Evolutionary conservation across 35 echinoderm and acorn worm species (phyloP), one percentile per base, ranked within the genome.

Genomic region (Chiridota heheva): DNA sequence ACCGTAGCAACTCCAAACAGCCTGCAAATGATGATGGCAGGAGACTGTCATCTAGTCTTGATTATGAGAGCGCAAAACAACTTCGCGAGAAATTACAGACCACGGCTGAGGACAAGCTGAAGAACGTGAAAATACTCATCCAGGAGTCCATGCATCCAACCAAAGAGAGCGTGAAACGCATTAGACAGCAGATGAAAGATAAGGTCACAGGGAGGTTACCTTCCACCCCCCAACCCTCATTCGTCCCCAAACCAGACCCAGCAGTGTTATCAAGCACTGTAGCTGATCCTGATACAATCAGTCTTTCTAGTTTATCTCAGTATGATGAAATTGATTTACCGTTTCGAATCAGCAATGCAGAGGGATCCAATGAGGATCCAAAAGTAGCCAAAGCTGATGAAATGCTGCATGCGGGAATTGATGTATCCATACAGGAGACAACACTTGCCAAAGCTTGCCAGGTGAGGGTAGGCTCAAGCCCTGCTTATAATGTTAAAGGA

Each of bases 41-140:
- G 38, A 82, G 90, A 28, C 79, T 93, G 5, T 93, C 84, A 15
- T 93, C 90, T 0, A 88, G 84, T 57, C 78, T 93, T 44, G 90
- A 88, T 47, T 88, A 88, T 36, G 76, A 86, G 40, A 93, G 78
- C 0, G 48, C 81, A 31, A 83, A 78, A 53, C 69, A 93, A 10
- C 44, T 93, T n/a, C 38, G 37, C 1, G 64, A 78, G 33, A 78
- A 78, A 42, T 27, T 86, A 0, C 57, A 80, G 18, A 58, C 59
- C 18, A 86, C 81, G 55, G 58, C 78, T 0, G 90, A 88, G 55
- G 85, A 88, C 38, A 33, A 86, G 26, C 41, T 93, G n/a, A 69
- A 77, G 20, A 76, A 78, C 47, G 56, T 93, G 7, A 93, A 88
- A 61, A 82, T 46, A 22, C 72, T 82, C 24, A 76, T 92, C 16